A percentile compares a stretch with the other conserved stretches of the same genome.
Evolutionary conservation across 2,888 invertebrate genomes (phyloP).

Genomic region (Polylopha cassiicola): DNA sequence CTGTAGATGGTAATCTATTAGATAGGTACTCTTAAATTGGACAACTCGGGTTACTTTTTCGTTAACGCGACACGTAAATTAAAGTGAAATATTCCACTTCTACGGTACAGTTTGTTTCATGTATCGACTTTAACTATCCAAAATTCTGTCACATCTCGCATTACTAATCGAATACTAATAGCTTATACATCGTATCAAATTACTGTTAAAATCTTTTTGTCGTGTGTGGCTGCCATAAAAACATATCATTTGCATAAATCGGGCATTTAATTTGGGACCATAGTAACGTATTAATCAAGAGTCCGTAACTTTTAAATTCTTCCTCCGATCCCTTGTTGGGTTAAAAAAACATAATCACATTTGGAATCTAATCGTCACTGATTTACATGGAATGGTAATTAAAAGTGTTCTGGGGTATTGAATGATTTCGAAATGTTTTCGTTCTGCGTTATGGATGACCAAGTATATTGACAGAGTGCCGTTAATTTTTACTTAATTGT

Average conservation of each 20-base stretch:
- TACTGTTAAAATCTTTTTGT: constrained; percentile 53
- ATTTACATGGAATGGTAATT: constrained; percentile 63
- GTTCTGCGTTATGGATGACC: constrained; percentile 32
- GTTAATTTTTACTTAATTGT: constrained; percentile 36
- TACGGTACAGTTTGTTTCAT: constrained; percentile 29
- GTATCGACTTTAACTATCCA: constrained; percentile 21
- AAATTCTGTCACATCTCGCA: constrained; percentile 51
- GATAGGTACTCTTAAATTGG: constrained; percentile 16
- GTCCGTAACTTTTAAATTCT: constrained; percentile 49
- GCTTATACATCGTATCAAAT: constrained; percentile 41
- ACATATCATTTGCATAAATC: constrained; percentile 59
- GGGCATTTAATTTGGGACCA: constrained; percentile 53
- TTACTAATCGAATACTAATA: constrained; percentile 64
- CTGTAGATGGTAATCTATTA: constrained; percentile 40
- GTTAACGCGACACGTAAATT: constrained; percentile 48
- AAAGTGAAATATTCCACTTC: constrained; percentile 46
- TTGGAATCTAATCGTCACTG: constrained; percentile 35
- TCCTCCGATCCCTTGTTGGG: constrained; percentile 41
- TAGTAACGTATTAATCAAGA: constrained; percentile 63
- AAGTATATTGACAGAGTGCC: constrained; percentile 30
- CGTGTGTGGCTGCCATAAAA: constrained; percentile 64
- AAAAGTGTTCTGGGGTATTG: constrained; percentile 41
- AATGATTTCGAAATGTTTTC: constrained; percentile 39
- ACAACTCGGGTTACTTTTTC: constrained; percentile 40
- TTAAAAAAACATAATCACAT: constrained; percentile 27